Evolutionary conservation across 1,140 invertebrate genomes (phyloP).

Genomic region (Drosophila bocqueti): DNA sequence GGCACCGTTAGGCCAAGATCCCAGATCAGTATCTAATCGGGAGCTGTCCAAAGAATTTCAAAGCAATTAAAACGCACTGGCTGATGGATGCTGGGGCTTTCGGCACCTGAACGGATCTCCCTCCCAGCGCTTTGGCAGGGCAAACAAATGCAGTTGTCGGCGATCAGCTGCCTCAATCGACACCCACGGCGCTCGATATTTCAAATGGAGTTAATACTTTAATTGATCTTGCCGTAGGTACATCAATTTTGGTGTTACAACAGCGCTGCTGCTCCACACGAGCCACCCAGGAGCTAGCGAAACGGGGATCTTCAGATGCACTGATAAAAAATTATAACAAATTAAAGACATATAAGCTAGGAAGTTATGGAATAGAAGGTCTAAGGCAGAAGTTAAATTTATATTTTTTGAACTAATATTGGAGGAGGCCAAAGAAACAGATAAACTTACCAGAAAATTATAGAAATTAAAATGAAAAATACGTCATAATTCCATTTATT

Average conservation of each 20-base stretch:
- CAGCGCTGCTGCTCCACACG: constrained; percentile 45
- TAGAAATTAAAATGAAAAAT: background rate
- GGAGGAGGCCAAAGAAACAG: background rate
- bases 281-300: constrained; percentile 56
- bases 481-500: background rate
- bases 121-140: constrained; percentile 4
- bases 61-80: constrained; percentile 66
- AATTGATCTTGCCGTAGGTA: constrained; percentile 65
- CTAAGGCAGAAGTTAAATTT: background rate
- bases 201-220: constrained; percentile 67
- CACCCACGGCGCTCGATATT: constrained; percentile 43
- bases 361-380: background rate
- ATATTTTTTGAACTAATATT: background rate
- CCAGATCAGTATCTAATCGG: constrained; percentile 62
- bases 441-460: background rate
- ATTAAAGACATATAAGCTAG: too few species aligned
- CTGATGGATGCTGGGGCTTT: constrained; percentile 63
- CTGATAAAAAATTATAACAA: background rate
- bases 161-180: constrained; percentile 38
- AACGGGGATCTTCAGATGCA: constrained; percentile 6
- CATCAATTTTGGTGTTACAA: constrained; percentile 52
- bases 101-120: constrained; percentile 38
- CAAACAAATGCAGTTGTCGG: constrained; percentile 28
- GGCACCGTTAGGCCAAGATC: constrained; percentile 59
- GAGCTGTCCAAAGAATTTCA: constrained; percentile 64